Conservation (phyloP, 2,113 vertebrate species). For the Rynchops niger region DNA sequence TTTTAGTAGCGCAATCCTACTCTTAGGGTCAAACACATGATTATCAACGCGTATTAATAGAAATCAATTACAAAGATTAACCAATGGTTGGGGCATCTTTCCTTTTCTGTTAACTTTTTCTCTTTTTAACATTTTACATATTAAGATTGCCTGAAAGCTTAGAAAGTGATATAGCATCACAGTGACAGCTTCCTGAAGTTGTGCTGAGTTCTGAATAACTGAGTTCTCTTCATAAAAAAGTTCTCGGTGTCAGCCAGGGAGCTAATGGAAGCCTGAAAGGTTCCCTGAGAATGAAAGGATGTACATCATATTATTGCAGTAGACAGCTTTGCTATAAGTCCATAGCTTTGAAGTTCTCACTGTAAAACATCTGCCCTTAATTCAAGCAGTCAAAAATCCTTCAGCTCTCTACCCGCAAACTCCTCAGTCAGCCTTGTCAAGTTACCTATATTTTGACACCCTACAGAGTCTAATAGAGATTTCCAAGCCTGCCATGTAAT, state of each 20-base stretch:
- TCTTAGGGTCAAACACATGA: not conserved
- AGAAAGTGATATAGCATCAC: not conserved
- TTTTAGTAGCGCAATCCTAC: not conserved
- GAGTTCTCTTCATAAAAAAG: not conserved
- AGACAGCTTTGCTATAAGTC: not conserved
- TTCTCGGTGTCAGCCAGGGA: not conserved
- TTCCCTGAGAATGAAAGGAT: not conserved
- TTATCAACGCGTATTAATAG: not conserved
- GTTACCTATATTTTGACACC: not conserved
- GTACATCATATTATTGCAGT: not conserved
- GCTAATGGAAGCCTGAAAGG: not conserved
- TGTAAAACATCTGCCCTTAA: not conserved
- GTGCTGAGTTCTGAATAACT: not conserved
- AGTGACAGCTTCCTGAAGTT: not conserved
- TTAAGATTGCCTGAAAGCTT: not conserved
- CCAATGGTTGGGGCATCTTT: not conserved
- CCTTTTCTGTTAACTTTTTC: not conserved
- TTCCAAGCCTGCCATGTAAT: constrained; percentile 1
- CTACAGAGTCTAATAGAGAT: not conserved
- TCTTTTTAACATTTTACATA: not conserved
- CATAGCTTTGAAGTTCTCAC: not conserved
- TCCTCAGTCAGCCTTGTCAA: not conserved
- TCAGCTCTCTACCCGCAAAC: not conserved
- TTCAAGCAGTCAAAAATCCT: not conserved
- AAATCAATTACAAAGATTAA: not conserved